A percentile compares a stretch with the other conserved stretches of the same genome.
Evolutionary conservation across 2,113 vertebrate species (phyloP).

Genomic region (Campylomormyrus tamandua): DNA sequence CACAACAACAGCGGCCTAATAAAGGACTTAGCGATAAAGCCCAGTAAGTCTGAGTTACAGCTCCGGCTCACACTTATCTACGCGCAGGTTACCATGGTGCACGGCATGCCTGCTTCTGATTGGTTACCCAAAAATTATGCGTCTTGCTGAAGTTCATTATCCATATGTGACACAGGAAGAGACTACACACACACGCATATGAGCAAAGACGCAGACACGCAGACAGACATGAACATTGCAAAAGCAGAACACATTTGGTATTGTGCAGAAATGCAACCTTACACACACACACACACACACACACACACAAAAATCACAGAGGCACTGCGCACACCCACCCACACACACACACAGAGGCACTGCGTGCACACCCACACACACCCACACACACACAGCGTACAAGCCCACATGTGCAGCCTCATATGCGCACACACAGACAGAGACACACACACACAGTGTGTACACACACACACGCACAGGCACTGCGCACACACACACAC

Average conservation of each 20-base stretch:
- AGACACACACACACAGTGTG: too few relatives aligned
- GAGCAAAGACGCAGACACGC: not conserved
- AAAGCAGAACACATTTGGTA: too few relatives aligned
- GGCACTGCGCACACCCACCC: conserved; percentile 22
- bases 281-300: too few relatives aligned
- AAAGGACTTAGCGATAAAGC: not conserved
- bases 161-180: not conserved
- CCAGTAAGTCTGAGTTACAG: not conserved
- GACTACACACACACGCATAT: conserved; percentile 1
- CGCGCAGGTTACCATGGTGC: not conserved
- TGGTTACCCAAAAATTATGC: not conserved
- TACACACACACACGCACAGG: not conserved
- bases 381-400: conserved; percentile 56
- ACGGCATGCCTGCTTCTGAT: not conserved
- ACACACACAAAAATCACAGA: not conserved
- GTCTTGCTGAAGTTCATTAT: not conserved
- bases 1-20: not conserved
- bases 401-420: conserved; percentile 55
- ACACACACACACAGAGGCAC: conserved; percentile 40
- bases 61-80: not conserved
- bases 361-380: not conserved
- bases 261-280: too few relatives aligned
- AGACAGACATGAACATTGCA: too few relatives aligned
- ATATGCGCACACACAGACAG: too few relatives aligned
- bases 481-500: too few relatives aligned